Evolutionary conservation across 2,888 invertebrate genomes (phyloP).

Genomic region (Pristionchus exspectatus): DNA sequence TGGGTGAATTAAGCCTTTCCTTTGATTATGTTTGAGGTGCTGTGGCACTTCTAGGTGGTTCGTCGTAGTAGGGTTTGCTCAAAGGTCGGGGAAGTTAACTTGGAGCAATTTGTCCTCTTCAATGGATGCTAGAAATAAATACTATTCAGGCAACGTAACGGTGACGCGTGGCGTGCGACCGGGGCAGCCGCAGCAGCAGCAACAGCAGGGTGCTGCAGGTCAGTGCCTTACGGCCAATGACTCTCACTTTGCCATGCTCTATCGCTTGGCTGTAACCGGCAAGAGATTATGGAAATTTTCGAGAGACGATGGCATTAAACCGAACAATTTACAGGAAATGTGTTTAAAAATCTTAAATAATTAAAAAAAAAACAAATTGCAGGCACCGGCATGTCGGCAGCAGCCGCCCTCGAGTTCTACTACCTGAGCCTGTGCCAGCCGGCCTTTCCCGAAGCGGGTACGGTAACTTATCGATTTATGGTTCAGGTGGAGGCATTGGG

Average conservation of each 20-base stretch:
- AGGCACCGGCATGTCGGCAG: neutral
- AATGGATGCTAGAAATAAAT: neutral
- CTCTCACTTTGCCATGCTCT: no score
- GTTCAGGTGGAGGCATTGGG: no score
- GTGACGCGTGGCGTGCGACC: neutral
- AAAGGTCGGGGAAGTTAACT: neutral
- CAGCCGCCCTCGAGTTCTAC: conserved; percentile 47
- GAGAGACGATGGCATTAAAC: no score
- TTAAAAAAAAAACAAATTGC: neutral
- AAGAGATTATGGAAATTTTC: no score
- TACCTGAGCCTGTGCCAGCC: conserved; percentile 53
- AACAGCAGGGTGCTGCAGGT: neutral
- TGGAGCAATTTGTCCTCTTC: neutral
- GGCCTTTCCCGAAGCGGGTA: conserved; percentile 53
- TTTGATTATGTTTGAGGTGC: neutral
- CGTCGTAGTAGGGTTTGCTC: neutral
- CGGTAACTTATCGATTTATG: neutral
- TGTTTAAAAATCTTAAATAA: no score
- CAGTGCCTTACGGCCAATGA: neutral
- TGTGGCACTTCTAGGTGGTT: neutral
- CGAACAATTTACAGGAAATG: no score
- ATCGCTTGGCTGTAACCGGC: no score
- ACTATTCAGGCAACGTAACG: neutral
- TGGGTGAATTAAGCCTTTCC: no score
- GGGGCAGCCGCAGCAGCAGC: neutral